Conservation (phyloP, 2,797 vertebrate genomes). For the Hoplostethus atlanticus region DNA sequence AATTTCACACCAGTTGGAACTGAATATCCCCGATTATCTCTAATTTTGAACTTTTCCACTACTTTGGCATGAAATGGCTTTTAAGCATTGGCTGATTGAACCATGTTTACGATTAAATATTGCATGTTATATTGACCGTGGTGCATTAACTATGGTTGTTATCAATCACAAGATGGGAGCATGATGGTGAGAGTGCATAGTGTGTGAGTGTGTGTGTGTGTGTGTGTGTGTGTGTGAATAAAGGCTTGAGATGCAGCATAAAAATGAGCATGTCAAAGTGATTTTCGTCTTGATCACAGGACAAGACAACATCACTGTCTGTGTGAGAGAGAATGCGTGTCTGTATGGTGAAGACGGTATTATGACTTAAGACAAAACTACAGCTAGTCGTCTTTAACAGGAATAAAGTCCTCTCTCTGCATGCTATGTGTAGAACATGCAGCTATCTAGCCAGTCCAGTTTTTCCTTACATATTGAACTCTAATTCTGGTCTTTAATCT, state of each 20-base stretch:
- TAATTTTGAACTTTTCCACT: background rate
- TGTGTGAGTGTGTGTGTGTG: background rate
- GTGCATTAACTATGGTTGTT: constrained; percentile 1
- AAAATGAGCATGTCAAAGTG: background rate
- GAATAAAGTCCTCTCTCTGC: background rate
- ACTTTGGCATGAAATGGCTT: background rate
- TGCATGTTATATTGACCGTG: background rate
- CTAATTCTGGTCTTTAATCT: background rate
- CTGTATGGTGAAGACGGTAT: background rate
- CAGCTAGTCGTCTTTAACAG: background rate
- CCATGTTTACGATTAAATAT: background rate
- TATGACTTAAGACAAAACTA: too few relatives aligned
- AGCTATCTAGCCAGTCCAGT: background rate
- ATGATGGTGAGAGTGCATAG: background rate
- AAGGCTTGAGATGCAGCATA: constrained; percentile 9
- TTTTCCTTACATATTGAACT: background rate
- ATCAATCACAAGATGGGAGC: background rate
- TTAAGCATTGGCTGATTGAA: background rate
- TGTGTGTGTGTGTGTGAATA: background rate
- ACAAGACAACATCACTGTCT: background rate
- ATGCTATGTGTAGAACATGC: background rate
- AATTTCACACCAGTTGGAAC: background rate
- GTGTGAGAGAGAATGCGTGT: background rate
- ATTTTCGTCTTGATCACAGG: background rate
- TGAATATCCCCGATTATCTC: background rate